Evolutionary conservation across 2,113 vertebrate species (phyloP), one percentile per base, ranked within the genome.

Genomic region (Pituophis catenifer): DNA sequence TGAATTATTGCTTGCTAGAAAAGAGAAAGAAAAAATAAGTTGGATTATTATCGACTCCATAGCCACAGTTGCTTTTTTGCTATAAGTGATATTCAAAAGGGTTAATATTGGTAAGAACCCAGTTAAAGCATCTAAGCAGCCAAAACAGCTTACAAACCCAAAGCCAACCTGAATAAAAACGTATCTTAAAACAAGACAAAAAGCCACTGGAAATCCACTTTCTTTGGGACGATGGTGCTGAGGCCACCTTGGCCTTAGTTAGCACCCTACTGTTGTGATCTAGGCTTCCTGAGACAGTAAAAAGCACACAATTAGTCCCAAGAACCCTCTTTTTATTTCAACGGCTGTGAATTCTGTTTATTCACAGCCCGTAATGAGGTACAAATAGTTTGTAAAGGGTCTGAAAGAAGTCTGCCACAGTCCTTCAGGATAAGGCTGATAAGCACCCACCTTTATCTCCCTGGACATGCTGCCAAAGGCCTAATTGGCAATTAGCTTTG

Each of bases 1-100:
- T 24, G 24, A 81, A n/a, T 23, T 93, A 90, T 38, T 90, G 12
- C 44, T 93, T 48, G 59, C 92, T 93, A 52, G 89, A 44, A 86
- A 38, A 85, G 29, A 59, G 12, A 86, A 54, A 88, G 10, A 88
- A 23, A 53, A 38, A 24, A 50, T 89, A 6, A 70, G 3, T 44
- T 65, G n/a, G 33, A 81, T 81, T 81, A 2, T 38, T 81, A 81
- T 38, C 38, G 33, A 81, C 70, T 9, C 33, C 33, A 21, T 81
- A 81, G 33, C n/a, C 7, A 8, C 17, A 38, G 70, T 13, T 81
- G 70, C 33, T 81, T 81, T 81, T 33, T 38, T 38, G 3, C 7
- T 81, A 38, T 55, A 70, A n/a, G 65, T 70, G 29, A 70, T 33
- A 29, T 29, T 70, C 65, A n/a, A 55, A 3, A 55, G 54, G 70